Evolutionary conservation across 2,888 invertebrate genomes (phyloP).

Genomic region (Sinodicranocentrus sp.): DNA sequence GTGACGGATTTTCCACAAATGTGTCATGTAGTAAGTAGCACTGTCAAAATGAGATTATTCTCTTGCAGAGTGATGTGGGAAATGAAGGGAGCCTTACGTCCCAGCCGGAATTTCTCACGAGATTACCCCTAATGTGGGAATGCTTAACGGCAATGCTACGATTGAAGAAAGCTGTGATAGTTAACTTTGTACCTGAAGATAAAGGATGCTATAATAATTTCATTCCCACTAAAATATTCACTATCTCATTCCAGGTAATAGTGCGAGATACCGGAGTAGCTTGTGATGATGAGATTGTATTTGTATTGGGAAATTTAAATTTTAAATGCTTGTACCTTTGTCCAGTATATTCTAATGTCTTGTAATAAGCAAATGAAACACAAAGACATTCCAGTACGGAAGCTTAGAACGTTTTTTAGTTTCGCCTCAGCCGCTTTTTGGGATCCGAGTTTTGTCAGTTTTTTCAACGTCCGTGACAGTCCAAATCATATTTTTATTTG

Average conservation of each 20-base stretch:
- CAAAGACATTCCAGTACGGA: conserved; percentile 61
- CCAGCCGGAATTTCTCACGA: conserved; percentile 39
- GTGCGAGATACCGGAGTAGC: no score
- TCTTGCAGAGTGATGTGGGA: not conserved
- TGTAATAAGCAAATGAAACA: not conserved
- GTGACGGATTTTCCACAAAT: no score
- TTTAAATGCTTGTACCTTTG: no score
- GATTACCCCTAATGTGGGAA: conserved; percentile 72
- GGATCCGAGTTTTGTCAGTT: conserved; percentile 73
- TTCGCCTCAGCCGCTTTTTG: conserved; percentile 73
- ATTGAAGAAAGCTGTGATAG: conserved; percentile 71
- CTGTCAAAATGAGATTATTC: not conserved
- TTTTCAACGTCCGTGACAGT: conserved; percentile 73
- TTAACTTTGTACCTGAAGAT: conserved; percentile 58
- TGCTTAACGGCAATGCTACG: conserved; percentile 71
- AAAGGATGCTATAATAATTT: conserved; percentile 72
- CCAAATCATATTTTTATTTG: conserved; percentile 70
- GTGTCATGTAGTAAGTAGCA: no score
- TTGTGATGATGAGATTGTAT: no score
- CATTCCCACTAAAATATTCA: conserved; percentile 75
- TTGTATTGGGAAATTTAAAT: no score
- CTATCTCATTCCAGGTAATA: conserved; percentile 75
- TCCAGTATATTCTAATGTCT: conserved; percentile 63
- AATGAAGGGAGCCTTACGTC: not conserved
- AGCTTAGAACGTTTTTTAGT: conserved; percentile 67